Conservation (phyloP, 2,888 invertebrate genomes). For the Pammene fasciana region DNA sequence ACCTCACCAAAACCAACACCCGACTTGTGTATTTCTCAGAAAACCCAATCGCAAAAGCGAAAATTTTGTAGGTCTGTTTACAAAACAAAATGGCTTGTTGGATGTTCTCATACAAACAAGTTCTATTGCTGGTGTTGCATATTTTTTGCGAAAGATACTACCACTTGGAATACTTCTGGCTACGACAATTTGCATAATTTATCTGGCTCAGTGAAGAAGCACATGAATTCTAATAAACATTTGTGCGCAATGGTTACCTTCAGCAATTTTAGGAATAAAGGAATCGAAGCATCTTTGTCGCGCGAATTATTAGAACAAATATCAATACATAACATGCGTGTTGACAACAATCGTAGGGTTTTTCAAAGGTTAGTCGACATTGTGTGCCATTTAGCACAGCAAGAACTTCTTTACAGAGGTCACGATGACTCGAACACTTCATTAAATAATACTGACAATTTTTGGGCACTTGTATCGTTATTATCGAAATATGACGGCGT, state of each 20-base stretch:
- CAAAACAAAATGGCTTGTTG: slow-evolving; percentile 3
- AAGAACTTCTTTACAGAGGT: slow-evolving; percentile 23
- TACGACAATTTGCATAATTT: slow-evolving; percentile 1
- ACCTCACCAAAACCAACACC: neutral
- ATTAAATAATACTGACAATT: neutral
- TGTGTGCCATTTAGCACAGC: slow-evolving; percentile 24
- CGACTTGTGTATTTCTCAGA: slow-evolving; percentile 2
- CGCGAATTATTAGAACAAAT: neutral
- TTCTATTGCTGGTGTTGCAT: slow-evolving; percentile 8
- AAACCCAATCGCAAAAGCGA: neutral
- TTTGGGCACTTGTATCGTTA: neutral
- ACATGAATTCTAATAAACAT: neutral
- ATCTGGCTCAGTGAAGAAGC: neutral
- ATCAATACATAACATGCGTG: neutral
- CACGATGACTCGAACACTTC: slow-evolving; percentile 16
- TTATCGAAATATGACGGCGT: slow-evolving; percentile 6
- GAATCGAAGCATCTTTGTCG: neutral
- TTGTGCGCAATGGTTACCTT: neutral
- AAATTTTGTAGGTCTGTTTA: neutral
- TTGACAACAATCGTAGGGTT: slow-evolving; percentile 9
- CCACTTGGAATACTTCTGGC: neutral
- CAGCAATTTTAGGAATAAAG: neutral
- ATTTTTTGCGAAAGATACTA: neutral
- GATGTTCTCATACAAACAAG: neutral
- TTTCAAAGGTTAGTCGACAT: slow-evolving; percentile 1